phyloP scores from a whole-genome alignment of 1,140 invertebrate genomes.

The Drosophila chauvacae region DNA sequence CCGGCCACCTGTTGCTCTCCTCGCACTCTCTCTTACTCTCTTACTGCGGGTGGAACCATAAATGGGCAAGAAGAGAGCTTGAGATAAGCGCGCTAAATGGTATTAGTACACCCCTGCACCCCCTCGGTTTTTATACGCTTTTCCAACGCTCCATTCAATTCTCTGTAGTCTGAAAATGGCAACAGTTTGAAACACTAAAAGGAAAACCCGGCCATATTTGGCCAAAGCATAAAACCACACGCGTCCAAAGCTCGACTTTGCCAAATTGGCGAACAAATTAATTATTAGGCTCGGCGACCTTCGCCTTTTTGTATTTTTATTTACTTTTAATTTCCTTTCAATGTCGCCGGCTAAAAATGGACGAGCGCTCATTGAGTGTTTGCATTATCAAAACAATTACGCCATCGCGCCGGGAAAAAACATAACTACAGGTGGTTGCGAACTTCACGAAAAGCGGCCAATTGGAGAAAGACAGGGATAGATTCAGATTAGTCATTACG shows the following conservation, averaged over 20 bases:
- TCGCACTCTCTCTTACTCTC: conserved; percentile 2
- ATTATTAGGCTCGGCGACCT: conserved; percentile 59
- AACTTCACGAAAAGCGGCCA: conserved; percentile 12
- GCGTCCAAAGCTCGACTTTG: conserved; percentile 38
- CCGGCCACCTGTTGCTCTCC: conserved; percentile 64
- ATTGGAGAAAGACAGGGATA: conserved; percentile 1
- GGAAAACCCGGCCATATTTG: conserved; percentile 58
- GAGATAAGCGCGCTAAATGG: conserved; percentile 30
- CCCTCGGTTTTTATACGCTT: background rate
- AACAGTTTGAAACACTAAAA: conserved; percentile 55
- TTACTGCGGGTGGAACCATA: conserved; percentile 18
- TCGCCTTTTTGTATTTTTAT: conserved; percentile 40
- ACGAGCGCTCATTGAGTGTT: conserved; percentile 53
- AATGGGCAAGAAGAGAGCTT: conserved; percentile 39
- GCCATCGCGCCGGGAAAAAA: conserved; percentile 55
- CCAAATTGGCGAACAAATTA: conserved; percentile 59
- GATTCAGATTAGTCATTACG: conserved; percentile 62
- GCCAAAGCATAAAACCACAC: conserved; percentile 50
- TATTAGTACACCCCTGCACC: conserved; percentile 11
- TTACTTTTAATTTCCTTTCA: conserved; percentile 83
- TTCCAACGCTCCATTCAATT: background rate
- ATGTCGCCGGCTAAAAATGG: conserved; percentile 76
- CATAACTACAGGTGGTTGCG: conserved; percentile 37
- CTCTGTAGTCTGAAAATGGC: conserved; percentile 37
- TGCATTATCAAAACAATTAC: conserved; percentile 75